These are phyloP conservation scores for Oryzias sinensis DNA, from an alignment of 2,797 vertebrate genomes.

Conservation along the genomic window DNA sequence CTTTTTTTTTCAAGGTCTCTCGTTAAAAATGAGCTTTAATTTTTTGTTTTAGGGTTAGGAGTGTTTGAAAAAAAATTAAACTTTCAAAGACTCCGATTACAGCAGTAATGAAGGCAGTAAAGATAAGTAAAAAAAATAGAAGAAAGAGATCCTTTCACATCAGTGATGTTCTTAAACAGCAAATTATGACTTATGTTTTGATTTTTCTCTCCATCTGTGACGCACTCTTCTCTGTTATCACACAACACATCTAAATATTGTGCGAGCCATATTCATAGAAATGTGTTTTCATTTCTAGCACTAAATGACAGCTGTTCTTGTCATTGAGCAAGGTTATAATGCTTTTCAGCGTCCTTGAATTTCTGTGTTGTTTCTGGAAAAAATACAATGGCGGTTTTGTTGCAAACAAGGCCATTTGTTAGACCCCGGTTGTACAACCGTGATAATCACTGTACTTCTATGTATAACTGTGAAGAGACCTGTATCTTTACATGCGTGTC, in stretches of 20 bases:
- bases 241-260: conserved; percentile 23
- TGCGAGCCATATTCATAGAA: conserved; percentile 32
- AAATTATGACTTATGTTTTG: conserved; percentile 27
- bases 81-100: neutral
- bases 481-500: conserved; percentile 44
- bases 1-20: conserved; percentile 22
- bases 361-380: conserved; percentile 35
- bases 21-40: conserved; percentile 19
- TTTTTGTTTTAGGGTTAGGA: conserved; percentile 26
- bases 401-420: conserved; percentile 32
- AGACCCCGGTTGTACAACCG: conserved; percentile 21
- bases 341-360: conserved; percentile 41
- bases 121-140: neutral
- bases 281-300: conserved; percentile 40
- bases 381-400: conserved; percentile 38
- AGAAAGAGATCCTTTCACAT: neutral
- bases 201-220: conserved; percentile 12
- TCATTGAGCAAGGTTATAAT: conserved; percentile 19
- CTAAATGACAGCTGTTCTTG: conserved; percentile 32
- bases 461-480: conserved; percentile 19
- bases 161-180: conserved; percentile 23
- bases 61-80: conserved; percentile 1
- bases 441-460: conserved; percentile 31
- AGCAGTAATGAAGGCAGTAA: conserved; percentile 13
- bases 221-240: conserved; percentile 23